A percentile compares a stretch with the other conserved stretches of the same genome.
These are phyloP conservation scores for Laticauda laticaudata DNA, from an alignment of 2,113 vertebrate genomes.

Conservation along the genomic window DNA sequence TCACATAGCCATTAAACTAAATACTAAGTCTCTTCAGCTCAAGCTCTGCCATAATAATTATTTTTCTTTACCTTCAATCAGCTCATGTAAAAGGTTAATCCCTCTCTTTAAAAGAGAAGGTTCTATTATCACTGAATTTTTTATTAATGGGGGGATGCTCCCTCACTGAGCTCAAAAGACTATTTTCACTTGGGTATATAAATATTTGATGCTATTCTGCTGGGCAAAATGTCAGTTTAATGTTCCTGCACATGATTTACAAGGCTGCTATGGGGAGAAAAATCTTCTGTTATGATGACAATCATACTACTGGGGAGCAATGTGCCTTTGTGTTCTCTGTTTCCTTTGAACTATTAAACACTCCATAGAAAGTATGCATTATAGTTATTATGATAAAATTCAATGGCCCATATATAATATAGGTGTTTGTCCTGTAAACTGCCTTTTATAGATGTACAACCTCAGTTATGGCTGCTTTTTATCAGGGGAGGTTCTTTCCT, in stretches of 20 bases:
- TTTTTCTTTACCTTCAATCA: constrained; percentile 20
- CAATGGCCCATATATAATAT: background rate
- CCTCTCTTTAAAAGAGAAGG: constrained; percentile 59
- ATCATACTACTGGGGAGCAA: constrained; percentile 35
- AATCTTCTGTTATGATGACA: constrained; percentile 47
- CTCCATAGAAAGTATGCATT: constrained; percentile 10
- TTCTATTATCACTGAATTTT: constrained; percentile 72
- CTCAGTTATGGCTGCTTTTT: background rate
- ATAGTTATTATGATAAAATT: constrained; percentile 15
- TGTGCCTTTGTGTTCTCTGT: constrained; percentile 31
- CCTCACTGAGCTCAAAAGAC: constrained; percentile 72
- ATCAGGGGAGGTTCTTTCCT: background rate
- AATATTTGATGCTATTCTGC: constrained; percentile 74
- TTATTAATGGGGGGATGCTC: constrained; percentile 69
- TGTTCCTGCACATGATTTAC: constrained; percentile 65
- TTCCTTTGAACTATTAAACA: constrained; percentile 39
- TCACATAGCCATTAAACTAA: constrained; percentile 42
- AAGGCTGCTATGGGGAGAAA: constrained; percentile 52
- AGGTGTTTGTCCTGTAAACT: background rate
- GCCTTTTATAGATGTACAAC: constrained; percentile 1
- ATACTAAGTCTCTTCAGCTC: constrained; percentile 29
- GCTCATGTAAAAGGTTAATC: constrained; percentile 58
- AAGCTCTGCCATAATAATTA: constrained; percentile 24
- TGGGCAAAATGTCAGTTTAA: constrained; percentile 73
- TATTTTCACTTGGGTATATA: constrained; percentile 64